Evolutionary conservation across 2,113 vertebrate genomes (phyloP), one percentile per base, ranked within the genome.

Genomic region (Festucalex cinctus): DNA sequence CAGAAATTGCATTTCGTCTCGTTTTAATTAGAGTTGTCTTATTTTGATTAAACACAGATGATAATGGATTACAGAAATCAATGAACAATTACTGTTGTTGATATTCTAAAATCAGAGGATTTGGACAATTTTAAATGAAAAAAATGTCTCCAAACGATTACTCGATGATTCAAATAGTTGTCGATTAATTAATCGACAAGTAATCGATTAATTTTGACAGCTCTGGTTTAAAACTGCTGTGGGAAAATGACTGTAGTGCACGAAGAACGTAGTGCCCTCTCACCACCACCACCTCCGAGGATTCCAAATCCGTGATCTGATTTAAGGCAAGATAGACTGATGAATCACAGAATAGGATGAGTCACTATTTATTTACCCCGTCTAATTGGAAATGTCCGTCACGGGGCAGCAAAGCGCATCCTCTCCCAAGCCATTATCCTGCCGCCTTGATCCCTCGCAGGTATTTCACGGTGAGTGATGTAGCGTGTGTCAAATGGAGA

Each of bases 321-420:
- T 89, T 86, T 87, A 87, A 83, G 72, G 70, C 71, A 80, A 41
- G 75, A 88, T 86, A 70, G 69, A 76, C 83, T 75, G 86, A 89
- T 87, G 85, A 83, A 86, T 81, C 73, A 70, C 3, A 22, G 71
- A 78, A 86, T 84, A 79, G 79, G 81, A 89, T 83, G 77, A 88
- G 82, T 82, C 82, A 81, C 74, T 74, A 86, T 82, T 87, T 89
- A 91, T 91, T 90, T 91, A 90, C 87, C 80, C 66, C 83, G 84
- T 85, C 89, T 91, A 91, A 91, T 90, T 90, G 90, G 83, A 91
- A 90, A 87, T 89, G 89, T 88, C 89, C 81, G 83, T 90, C 89
- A 90, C 83, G 77, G 71, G 73, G 78, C 74, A 83, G 84, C 80
- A 79, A 85, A 76, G 75, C 54, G 76, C 79, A 66, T 79, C 74